Evolutionary conservation across 2,888 invertebrate genomes (phyloP), one percentile per base, ranked within the genome.

Genomic region (Nycteola revayana): DNA sequence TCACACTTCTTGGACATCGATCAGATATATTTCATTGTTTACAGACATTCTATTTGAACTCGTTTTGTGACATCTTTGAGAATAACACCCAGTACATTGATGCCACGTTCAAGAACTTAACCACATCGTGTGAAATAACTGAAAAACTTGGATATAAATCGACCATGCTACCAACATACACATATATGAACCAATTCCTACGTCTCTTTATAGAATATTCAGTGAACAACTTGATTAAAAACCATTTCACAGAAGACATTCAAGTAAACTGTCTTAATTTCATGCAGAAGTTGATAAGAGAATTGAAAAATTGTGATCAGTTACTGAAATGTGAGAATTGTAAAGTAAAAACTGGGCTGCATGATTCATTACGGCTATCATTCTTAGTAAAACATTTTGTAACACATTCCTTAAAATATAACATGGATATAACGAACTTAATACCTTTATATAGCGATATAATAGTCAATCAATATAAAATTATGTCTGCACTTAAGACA

Each of bases 281-380:
- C 0, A 75, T 81, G 29, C 20, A 65, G 1, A 58, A 66, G 36
- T 34, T 86, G 7, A 58, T 75, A 35, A 49, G 43, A 1, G 72
- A 72, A 24, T 23, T 79, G 0, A 59, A 58, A 32, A 41, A 49
- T 0, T 62, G 69, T 0, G 49, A 66, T 0, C 85, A 84, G 11
- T 22, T 80, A 0, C 25, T 75, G 0, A 86, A 82, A 66, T 87
- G 88, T 39, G 84, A 84, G 0, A 73, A 70, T 11, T 88, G 87
- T 40, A 49, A 29, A 1, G 53, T 73, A 0, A 77, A 71, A 54
- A 52, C 71, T 0, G 79, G 82, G 0, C 30, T 77, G 0, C 88
- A 88, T 9, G 88, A 88, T 9, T 64, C 75, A 0, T 41, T 87
- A 4, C 54, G 86, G 0, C 46, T 87, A 0, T 72, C 79, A 0